Evolutionary conservation across 2,888 invertebrate genomes (phyloP), one percentile per base, ranked within the genome.

Genomic region (Blastobasis lacticolella): DNA sequence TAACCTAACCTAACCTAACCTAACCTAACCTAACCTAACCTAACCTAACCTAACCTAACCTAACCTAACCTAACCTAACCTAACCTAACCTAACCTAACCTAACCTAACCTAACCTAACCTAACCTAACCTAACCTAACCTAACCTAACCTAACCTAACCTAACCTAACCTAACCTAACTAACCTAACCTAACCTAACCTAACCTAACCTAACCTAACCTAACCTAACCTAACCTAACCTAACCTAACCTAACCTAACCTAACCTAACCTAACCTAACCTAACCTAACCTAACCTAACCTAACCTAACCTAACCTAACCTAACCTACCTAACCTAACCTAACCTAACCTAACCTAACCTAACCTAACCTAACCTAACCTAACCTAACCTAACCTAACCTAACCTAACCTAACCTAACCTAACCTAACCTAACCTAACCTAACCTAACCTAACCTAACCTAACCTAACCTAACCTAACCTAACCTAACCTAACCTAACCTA

Each of bases 381-480:
- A 53, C 53, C 49, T 51, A 51, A 53, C 53, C 50, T 49, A 53
- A 47, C 49, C 47, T 49, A 48, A 50, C 49, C 48, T 48, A 47
- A 50, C 50, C 50, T 50, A 53, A 48, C 53, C 53, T 50, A 50
- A 53, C 50, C 53, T 50, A 49, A 52, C 49, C 53, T 50, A 50
- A 53, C 53, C 53, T 53, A 53, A 53, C 53, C 53, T 53, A 53
- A 50, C 53, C 50, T 50, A 53, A 53, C 53, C 53, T 53, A 53
- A 53, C 53, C 53, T 53, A 53, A 53, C 53, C 53, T 53, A 53
- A 53, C 53, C 53, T 53, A 53, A 53, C 53, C 53, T 53, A 53
- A 53, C 53, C 53, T 53, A 53, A 53, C 53, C 53, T 53, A 50
- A 53, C 54, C 57, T 58, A 56, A 58, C 58, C 57, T 56, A 46